These are phyloP conservation scores for Heliconius congener DNA, from an alignment of 1,140 invertebrate genomes.

Conservation along the genomic window DNA sequence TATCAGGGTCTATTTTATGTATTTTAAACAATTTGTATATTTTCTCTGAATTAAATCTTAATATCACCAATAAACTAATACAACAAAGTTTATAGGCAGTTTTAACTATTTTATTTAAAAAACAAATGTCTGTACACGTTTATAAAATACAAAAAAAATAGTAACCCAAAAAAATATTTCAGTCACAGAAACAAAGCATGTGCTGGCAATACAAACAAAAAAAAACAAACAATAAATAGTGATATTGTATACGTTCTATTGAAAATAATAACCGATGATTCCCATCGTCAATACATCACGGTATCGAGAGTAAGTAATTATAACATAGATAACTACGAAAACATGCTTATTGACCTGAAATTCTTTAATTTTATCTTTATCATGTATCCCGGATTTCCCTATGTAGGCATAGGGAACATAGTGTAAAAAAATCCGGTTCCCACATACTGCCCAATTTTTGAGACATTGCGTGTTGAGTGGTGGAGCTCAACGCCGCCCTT, in stretches of 20 bases:
- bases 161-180: background rate
- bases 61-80: no score
- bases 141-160: no score
- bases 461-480: background rate
- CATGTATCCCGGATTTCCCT: background rate
- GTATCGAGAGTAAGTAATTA: slow-evolving; percentile 16
- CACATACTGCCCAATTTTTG: background rate
- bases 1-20: no score
- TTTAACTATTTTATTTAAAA: no score
- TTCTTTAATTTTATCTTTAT: background rate
- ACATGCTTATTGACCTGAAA: slow-evolving; percentile 15
- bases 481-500: background rate
- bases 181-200: background rate
- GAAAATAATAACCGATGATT: slow-evolving; percentile 2
- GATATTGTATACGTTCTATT: background rate
- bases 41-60: no score
- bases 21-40: no score
- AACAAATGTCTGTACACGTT: no score
- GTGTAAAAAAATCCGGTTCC: background rate
- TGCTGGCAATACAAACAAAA: background rate
- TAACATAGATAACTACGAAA: slow-evolving; percentile 21
- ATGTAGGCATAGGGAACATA: background rate
- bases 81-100: no score
- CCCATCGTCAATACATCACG: background rate
- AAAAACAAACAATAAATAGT: background rate